Conservation (phyloP, 2,888 invertebrate genomes). For the Myopa tessellatipennis region DNA sequence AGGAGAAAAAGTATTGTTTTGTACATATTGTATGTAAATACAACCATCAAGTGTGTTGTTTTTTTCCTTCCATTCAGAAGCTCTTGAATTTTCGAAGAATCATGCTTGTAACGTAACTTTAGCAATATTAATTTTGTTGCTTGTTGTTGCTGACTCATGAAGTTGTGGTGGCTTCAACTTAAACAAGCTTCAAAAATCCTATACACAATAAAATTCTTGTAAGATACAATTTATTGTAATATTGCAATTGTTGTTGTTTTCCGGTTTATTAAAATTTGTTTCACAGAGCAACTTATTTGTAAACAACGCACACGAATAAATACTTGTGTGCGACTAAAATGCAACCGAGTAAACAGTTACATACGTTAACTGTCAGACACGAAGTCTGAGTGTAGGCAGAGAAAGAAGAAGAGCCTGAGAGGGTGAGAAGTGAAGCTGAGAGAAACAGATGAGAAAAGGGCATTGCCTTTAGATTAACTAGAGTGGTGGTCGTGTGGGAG, state of each 20-base stretch:
- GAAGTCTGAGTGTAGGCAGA: neutral
- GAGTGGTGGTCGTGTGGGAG: neutral
- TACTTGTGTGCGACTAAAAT: constrained; percentile 17
- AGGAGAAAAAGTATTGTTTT: too few relatives aligned
- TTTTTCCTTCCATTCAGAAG: neutral
- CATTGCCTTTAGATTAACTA: too few relatives aligned
- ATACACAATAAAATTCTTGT: neutral
- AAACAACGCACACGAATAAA: constrained; percentile 17
- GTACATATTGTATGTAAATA: too few relatives aligned
- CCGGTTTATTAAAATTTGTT: neutral
- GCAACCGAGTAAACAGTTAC: constrained; percentile 8
- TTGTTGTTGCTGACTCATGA: constrained; percentile 21
- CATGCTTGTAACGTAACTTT: constrained; percentile 1
- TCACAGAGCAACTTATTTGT: constrained; percentile 7
- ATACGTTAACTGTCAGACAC: neutral
- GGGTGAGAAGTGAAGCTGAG: neutral
- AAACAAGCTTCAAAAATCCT: neutral
- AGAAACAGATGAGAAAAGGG: too few relatives aligned
- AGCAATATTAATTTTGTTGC: constrained; percentile 23
- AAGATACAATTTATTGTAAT: neutral
- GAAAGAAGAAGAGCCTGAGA: neutral
- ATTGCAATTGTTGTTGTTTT: constrained; percentile 19
- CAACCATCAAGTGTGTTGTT: neutral
- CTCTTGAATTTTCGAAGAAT: neutral
- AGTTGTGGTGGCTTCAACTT: neutral